Conservation (phyloP, 2,797 vertebrate species). For the Paramormyrops hopkinsi region DNA sequence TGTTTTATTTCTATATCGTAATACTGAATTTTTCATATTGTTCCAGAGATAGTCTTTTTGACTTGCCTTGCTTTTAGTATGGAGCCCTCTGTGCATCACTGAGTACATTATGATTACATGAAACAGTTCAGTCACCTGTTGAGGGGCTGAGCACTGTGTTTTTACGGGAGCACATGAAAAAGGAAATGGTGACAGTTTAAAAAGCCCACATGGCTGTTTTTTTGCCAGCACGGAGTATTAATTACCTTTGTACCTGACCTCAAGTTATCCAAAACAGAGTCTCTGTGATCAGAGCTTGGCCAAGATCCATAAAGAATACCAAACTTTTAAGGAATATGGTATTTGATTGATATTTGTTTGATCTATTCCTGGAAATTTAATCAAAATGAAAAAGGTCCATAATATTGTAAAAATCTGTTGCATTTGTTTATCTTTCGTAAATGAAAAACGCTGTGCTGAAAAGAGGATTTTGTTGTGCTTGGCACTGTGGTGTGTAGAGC, state of each 20-base stretch:
- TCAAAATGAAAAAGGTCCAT: neutral
- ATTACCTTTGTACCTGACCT: neutral
- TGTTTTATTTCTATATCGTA: neutral
- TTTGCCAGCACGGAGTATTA: neutral
- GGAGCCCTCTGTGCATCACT: neutral
- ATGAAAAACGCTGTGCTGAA: neutral
- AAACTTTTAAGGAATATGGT: neutral
- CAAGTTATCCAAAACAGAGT: neutral
- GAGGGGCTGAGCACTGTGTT: neutral
- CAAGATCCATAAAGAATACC: neutral
- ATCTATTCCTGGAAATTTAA: slow-evolving; percentile 6
- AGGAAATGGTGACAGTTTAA: slow-evolving; percentile 38
- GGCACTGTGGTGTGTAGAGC: neutral
- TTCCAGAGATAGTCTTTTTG: neutral
- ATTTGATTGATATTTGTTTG: neutral
- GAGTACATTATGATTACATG: neutral
- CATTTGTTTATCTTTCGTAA: neutral
- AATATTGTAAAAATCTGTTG: neutral
- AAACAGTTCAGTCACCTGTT: neutral
- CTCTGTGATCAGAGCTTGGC: neutral
- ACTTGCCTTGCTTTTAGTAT: neutral
- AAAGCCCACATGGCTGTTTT: neutral
- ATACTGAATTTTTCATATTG: neutral
- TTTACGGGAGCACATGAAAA: slow-evolving; percentile 39
- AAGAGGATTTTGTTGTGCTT: slow-evolving; percentile 10